Conservation (phyloP, 2,113 vertebrate species). For the Crotalus helleri region DNA sequence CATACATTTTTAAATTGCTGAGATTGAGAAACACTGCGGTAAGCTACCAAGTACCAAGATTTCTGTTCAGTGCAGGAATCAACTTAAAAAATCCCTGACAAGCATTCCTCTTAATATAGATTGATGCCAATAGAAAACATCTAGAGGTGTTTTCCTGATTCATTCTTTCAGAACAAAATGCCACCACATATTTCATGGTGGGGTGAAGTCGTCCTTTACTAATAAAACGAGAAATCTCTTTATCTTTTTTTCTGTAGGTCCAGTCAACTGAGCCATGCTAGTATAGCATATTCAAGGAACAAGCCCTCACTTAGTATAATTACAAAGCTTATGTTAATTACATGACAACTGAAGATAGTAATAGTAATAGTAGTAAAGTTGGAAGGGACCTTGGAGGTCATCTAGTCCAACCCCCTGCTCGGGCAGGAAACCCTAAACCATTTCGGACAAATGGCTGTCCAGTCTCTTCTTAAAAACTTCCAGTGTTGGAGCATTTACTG, state of each 20-base stretch:
- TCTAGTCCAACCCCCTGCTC: too few species aligned
- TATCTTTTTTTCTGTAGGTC: not conserved
- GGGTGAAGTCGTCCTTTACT: not conserved
- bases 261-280: not conserved
- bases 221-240: not conserved
- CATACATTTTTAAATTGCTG: not conserved
- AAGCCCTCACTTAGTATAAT: not conserved
- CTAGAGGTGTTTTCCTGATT: not conserved
- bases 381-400: too few species aligned
- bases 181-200: not conserved
- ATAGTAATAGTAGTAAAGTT: too few species aligned
- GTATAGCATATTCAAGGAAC: not conserved
- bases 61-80: not conserved
- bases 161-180: not conserved
- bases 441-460: too few species aligned
- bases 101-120: not conserved
- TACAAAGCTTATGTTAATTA: not conserved
- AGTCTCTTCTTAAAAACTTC: too few species aligned
- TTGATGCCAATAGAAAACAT: not conserved
- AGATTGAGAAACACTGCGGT: not conserved
- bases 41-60: not conserved
- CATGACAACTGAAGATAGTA: not conserved
- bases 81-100: not conserved
- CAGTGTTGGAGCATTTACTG: too few species aligned
- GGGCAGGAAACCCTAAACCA: too few species aligned